Percentiles rank a stretch among this genome's conserved stretches.
Evolutionary conservation across 1,140 invertebrate species (phyloP).

Genomic region (Hyposmocoma kahamanoa): DNA sequence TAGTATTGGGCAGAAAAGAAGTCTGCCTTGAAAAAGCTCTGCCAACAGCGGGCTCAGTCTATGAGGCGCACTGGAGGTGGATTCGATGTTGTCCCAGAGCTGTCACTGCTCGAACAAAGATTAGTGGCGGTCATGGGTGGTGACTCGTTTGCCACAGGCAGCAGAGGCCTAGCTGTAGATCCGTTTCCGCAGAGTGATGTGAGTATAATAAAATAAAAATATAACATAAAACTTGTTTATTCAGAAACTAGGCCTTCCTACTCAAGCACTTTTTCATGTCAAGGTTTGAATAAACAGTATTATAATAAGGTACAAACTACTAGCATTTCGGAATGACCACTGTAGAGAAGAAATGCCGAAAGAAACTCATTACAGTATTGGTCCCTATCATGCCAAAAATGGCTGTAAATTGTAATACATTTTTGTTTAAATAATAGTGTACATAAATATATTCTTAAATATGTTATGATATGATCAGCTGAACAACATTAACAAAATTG

Average conservation of each 20-base stretch:
- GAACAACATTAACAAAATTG: too few species aligned
- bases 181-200: neutral
- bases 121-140: neutral
- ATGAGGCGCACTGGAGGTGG: neutral
- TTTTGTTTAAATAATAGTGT: too few species aligned
- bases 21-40: neutral
- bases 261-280: neutral
- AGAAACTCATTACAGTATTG: too few species aligned
- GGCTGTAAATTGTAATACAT: too few species aligned
- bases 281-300: neutral
- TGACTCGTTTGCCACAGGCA: neutral
- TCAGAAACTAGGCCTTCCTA: neutral
- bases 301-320: too few species aligned
- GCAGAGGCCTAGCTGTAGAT: neutral
- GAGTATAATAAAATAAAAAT: neutral
- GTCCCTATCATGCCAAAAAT: too few species aligned
- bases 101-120: neutral
- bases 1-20: neutral
- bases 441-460: too few species aligned
- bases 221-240: neutral
- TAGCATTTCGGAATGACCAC: too few species aligned
- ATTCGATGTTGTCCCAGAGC: neutral
- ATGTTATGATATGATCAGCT: too few species aligned
- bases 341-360: neutral
- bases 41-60: neutral